Base-by-base conservation (phyloP, 1,140 invertebrate genomes). In the Galendromus occidentalis region DNA sequence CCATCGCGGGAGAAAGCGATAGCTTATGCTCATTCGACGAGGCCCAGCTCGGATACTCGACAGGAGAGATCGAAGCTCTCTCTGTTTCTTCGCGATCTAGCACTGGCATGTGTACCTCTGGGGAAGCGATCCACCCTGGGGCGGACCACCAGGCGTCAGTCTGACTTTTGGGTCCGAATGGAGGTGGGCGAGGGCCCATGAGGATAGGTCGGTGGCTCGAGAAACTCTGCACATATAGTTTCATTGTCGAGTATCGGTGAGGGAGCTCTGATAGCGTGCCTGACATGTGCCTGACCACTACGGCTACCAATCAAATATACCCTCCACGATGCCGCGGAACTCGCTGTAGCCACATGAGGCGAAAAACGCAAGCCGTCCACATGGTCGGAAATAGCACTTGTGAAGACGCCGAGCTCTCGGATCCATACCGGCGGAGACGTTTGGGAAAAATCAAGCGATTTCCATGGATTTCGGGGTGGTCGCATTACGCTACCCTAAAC, bases 31-130 rank as follows among this genome's bases (percentile, higher is more conserved):
- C 67, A 9, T 70, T 80, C n/a, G 75, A 73, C 12, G 71, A 71
- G 45, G 74, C 74, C 41, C 68, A 83, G 39, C 75, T 77, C 0
- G 67, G 73, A 6, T 77, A 76, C 64, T 71, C 73, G 6, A 68
- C 76, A 1, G 70, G 72, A 1, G 73, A 76, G 65, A 68, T 82
- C 12, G 78, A 81, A 69, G 81, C 77, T 7, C 82, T 14, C 18
- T 4, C 45, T 5, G 45, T 20, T 4, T 47, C 7, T 47, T 5
- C 45, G 4, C 45, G 45, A 47, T 39, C 9, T 4, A 39, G 9
- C 4, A 39, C 4, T 39, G 33, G 33, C 33, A 39, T 9, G 33
- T 39, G 33, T 9, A 6, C 4, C 33, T 39, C 4, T 39, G 33
- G 33, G 33, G 33, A 4, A 4, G 33, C 4, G 25, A 47, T 47